Evolutionary conservation across 2,113 vertebrate genomes (phyloP), one percentile per base, ranked within the genome.

Genomic region (Thermophis baileyi): DNA sequence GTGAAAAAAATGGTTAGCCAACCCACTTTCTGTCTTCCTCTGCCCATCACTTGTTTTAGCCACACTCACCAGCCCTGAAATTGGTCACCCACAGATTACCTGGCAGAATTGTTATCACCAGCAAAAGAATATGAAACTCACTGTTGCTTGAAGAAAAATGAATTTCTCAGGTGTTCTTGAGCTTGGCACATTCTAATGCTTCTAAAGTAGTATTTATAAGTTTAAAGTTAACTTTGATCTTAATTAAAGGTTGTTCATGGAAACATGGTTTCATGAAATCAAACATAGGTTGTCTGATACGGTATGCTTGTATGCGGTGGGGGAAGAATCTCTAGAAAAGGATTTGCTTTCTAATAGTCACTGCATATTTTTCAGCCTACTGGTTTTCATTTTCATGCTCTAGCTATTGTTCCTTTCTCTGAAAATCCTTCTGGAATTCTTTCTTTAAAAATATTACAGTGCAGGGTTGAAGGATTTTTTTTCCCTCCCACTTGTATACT

Each of bases 381-480:
- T 85, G 88, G 85, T 96, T 96, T 94, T 95, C 57, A 3, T 91
- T 96, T 97, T 96, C 92, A 93, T 96, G 91, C 91, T 95, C 90
- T 93, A 93, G 93, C 95, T 95, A 97, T 97, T 97, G 95, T 97
- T 98, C 95, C 91, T 94, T 94, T 96, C 95, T 94, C 96, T 97
- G 95, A 20, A 92, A 93, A 57, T 97, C 98, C 97, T 97, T 97
- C 91, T 96, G 97, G 98, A 97, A 97, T 98, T 97, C 95, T 93
- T 95, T 74, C 96, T 97, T 97, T 97, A 94, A 96, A 96, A 96
- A 97, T 92, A 40, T 86, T 95, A 87, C 92, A 9, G 0, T 88
- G 96, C 97, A 96, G 91, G 90, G 81, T 93, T 97, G 96, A 96
- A 97, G 91, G 94, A 94, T 95, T 97, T 93, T 20, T 95, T 96